phyloP scores from a whole-genome alignment of 2,888 invertebrate species.

The Drosophila prolongata region DNA sequence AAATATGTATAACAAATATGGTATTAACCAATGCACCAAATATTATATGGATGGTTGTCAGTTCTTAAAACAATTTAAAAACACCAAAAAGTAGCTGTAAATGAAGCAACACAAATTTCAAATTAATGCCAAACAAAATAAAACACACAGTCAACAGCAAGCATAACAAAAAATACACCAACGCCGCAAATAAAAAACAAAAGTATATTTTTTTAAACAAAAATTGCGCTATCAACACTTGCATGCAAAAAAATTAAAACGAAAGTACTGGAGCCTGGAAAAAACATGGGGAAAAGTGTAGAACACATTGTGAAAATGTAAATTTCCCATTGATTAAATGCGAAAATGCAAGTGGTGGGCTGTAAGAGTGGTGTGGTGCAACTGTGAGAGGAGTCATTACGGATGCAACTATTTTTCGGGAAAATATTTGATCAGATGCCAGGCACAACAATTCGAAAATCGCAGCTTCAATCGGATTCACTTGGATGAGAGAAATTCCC shows the following conservation, averaged over 20 bases:
- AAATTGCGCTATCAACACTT: conserved; percentile 21
- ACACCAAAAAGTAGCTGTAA: too few species aligned
- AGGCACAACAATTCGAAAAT: conserved; percentile 12
- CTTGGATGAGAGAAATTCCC: background rate
- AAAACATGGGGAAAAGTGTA: conserved; percentile 69
- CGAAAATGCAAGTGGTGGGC: conserved; percentile 39
- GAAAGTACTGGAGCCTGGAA: conserved; percentile 1
- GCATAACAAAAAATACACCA: background rate
- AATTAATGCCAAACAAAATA: conserved; percentile 20
- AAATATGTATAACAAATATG: too few species aligned
- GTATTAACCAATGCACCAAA: background rate
- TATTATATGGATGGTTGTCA: too few species aligned
- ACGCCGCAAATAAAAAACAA: conserved; percentile 4
- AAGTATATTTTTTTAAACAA: conserved; percentile 46
- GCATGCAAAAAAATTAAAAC: conserved; percentile 9
- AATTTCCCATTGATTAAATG: conserved; percentile 68
- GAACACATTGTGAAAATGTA: conserved; percentile 75
- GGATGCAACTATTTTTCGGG: conserved; percentile 21
- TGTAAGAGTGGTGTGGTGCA: background rate
- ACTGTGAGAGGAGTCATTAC: conserved; percentile 15
- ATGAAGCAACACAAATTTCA: conserved; percentile 1
- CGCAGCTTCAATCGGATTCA: conserved; percentile 11
- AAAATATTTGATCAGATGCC: conserved; percentile 25
- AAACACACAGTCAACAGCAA: conserved; percentile 12
- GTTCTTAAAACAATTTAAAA: too few species aligned